Evolutionary conservation across 2,888 invertebrate species (phyloP), one percentile per base, ranked within the genome.

Genomic region (Papilio demoleus): DNA sequence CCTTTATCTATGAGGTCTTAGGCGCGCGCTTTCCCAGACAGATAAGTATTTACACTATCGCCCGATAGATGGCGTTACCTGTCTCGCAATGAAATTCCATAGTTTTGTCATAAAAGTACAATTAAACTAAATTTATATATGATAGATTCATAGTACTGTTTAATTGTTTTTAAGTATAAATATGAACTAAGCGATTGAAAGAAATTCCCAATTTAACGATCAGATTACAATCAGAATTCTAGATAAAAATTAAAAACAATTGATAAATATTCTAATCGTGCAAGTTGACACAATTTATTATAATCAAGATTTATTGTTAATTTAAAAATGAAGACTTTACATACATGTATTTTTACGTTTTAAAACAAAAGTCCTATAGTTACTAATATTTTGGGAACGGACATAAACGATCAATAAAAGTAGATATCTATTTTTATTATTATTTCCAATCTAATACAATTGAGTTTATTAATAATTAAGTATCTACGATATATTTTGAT

Each of bases 61-160:
- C 82, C 79, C 83, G 76, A 77, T 76, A 91, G 91, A 90, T 91
- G 91, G 88, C 90, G 86, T 40, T 78, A 76, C 62, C 27, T 31
- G 80, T 77, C 42, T 38, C 4, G 22, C 19, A 38, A 38, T 59
- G 14, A 8, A 53, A 17, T 34, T 1, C 14, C n/a, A n/a, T 31
- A 31, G 31, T 31, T 31, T 31, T n/a, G n/a, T 31, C 31, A 31
- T 31, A 31, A 4, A 4, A 31, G 31, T 4, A 31, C 6, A 6
- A 31, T 4, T 31, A 31, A 6, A 31, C 3, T 31, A 4, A 31
- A 31, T 31, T 4, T 31, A 31, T 31, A 4, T 31, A 31, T 31
- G 31, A 19, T 22, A 2, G 14, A 38, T 31, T 6, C 11, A 22
- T 27, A 1, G 12, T n/a, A n/a, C 14, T 5, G 50, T 47, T 47